Base-by-base conservation (phyloP, 2,888 invertebrate genomes). In the Eupithecia centaureata region DNA sequence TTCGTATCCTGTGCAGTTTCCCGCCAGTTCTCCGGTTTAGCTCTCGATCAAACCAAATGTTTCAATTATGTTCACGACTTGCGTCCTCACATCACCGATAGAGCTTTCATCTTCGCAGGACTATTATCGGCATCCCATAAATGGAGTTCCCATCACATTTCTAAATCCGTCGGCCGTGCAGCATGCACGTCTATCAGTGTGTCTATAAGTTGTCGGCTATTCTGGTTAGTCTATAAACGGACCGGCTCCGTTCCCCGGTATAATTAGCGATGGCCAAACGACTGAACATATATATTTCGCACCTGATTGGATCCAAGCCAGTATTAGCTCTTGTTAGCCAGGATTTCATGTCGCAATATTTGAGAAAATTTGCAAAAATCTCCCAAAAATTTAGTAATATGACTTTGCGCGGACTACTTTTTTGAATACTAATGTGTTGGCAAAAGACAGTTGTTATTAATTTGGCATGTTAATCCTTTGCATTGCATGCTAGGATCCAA, bases 221-320 rank as follows among this genome's bases (percentile, higher is more conserved):
- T 91, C 89, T 86, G 79, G 91, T 85, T 85, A 82, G 78, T 79
- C 89, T 91, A 91, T 90, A 90, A 88, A 80, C 83, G 86, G 85
- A 76, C 76, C 74, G 88, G 86, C 82, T 81, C 78, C 81, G 85
- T 84, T 84, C 85, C 85, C 79, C 79, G 77, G 78, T 91, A 92
- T 89, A 83, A 87, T 90, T 90, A 90, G 91, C 87, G 83, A 84
- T 89, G 86, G 88, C 84, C 86, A 85, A 86, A 85, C 85, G 81
- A 77, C 80, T 81, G 82, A 80, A 82, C 82, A 83, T 84, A 82
- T 79, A 79, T 77, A 77, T 84, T 87, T 88, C 84, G 86, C 90
- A 90, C 90, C 89, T 89, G 89, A 90, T 91, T 92, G 92, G 91
- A 87, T 74, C 75, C 64, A 74, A 72, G 91, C 91, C 91, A 91